Evolutionary conservation across 2,888 invertebrate species (phyloP).

Genomic region (Xylota sylvarum): DNA sequence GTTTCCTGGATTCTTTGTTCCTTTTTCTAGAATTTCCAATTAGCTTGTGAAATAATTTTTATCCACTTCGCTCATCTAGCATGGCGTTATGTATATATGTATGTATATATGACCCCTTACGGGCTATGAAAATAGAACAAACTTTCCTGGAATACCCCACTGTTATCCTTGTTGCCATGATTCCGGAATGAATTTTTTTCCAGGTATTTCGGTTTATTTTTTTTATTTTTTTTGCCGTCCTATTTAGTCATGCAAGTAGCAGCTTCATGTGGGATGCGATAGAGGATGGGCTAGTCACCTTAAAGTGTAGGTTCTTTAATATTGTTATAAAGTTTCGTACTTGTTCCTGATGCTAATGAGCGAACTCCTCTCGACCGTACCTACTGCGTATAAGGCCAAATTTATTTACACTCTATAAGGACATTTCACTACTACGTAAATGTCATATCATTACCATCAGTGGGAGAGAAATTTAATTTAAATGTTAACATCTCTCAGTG

Average conservation of each 20-base stretch:
- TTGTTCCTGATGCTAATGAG: slow-evolving; percentile 18
- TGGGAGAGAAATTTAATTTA: slow-evolving; percentile 32
- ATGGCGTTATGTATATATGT: neutral
- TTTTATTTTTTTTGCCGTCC: neutral
- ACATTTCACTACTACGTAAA: neutral
- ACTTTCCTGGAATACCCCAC: neutral
- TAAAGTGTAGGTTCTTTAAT: slow-evolving; percentile 1
- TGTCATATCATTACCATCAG: slow-evolving; percentile 15
- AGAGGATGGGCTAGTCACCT: neutral
- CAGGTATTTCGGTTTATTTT: slow-evolving; percentile 3
- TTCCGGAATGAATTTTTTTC: neutral
- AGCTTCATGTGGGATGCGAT: neutral
- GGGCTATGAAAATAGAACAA: neutral
- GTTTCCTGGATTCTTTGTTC: neutral
- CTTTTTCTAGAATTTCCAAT: slow-evolving; percentile 36
- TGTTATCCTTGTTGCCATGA: neutral
- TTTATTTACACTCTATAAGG: slow-evolving; percentile 28
- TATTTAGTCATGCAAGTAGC: slow-evolving; percentile 7
- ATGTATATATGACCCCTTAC: neutral
- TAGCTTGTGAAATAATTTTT: slow-evolving; percentile 19
- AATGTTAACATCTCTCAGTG: slow-evolving; percentile 13
- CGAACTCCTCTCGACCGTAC: neutral
- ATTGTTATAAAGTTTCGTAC: neutral
- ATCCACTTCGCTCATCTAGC: neutral
- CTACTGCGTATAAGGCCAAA: neutral